phyloP scores from a whole-genome alignment of 53 echinoderm and acorn worm genomes.

The Patiria pectinifera region DNA sequence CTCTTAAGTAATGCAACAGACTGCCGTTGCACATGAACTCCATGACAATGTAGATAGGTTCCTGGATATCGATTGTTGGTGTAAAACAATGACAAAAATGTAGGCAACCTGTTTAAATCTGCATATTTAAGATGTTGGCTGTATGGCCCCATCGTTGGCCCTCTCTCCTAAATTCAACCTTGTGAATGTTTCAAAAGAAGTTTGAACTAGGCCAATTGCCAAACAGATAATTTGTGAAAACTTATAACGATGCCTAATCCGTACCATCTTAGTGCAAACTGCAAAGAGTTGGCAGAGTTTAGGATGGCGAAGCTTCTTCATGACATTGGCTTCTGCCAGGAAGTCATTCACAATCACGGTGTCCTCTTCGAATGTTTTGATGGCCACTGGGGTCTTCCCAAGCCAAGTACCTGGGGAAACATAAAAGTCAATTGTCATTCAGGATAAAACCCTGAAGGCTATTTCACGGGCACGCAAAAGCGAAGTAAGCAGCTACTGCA shows the following conservation, averaged over 20 bases:
- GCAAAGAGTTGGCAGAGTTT: constrained; percentile 92
- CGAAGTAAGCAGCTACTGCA: neutral
- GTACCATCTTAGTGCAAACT: constrained; percentile 93
- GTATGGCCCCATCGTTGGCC: no score
- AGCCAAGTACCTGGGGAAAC: constrained; percentile 81
- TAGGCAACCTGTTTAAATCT: no score
- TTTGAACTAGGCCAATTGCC: no score
- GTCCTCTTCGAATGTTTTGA: constrained; percentile 87
- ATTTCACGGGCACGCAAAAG: no score
- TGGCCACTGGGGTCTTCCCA: constrained; percentile 87
- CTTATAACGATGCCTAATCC: neutral
- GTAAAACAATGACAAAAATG: neutral
- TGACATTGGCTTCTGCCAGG: constrained; percentile 96
- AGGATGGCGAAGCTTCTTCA: constrained; percentile 88
- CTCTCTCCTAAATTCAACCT: no score
- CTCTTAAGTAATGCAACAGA: constrained; percentile 82
- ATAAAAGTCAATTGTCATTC: neutral
- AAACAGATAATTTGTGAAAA: neutral
- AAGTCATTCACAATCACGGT: constrained; percentile 94
- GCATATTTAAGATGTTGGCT: no score
- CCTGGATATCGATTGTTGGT: constrained; percentile 48
- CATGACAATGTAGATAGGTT: constrained; percentile 96
- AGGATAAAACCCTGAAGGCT: no score
- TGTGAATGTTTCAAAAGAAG: no score
- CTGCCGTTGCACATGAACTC: constrained; percentile 92